Evolutionary conservation across 2,113 vertebrate genomes (phyloP).

Genomic region (Salvator merianae): DNA sequence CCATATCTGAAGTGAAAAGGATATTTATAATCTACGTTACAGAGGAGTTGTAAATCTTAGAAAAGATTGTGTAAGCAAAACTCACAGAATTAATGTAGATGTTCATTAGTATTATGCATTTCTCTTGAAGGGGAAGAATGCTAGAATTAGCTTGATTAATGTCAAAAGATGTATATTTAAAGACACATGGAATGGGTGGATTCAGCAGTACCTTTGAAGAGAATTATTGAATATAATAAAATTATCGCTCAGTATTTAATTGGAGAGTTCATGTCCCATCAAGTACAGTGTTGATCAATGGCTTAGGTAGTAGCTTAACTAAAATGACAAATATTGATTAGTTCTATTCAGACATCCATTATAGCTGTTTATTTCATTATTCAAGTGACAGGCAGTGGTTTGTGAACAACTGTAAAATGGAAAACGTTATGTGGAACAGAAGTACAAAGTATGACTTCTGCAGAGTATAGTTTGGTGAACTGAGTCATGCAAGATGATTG

Average conservation of each 20-base stretch:
- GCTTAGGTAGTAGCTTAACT: not conserved
- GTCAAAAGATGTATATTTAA: not conserved
- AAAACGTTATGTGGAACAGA: not conserved
- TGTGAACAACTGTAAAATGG: not conserved
- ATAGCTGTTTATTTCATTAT: not conserved
- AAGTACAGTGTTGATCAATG: not conserved
- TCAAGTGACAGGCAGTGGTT: not conserved
- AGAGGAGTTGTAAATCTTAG: not conserved
- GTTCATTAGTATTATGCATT: not conserved
- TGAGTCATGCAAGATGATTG: not conserved
- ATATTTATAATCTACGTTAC: not conserved
- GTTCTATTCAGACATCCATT: not conserved
- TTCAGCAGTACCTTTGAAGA: not conserved
- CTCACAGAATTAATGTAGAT: not conserved
- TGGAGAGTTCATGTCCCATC: not conserved
- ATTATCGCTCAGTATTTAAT: not conserved
- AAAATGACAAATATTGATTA: not conserved
- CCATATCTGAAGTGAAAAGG: not conserved
- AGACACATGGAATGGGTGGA: not conserved
- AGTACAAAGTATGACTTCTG: not conserved
- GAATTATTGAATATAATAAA: not conserved
- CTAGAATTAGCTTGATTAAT: not conserved
- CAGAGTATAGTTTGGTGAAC: not conserved
- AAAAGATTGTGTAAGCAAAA: not conserved
- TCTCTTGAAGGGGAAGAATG: not conserved